These are phyloP conservation scores for Dasyurus viverrinus DNA, from an alignment of 2,113 vertebrate species.

Conservation along the genomic window DNA sequence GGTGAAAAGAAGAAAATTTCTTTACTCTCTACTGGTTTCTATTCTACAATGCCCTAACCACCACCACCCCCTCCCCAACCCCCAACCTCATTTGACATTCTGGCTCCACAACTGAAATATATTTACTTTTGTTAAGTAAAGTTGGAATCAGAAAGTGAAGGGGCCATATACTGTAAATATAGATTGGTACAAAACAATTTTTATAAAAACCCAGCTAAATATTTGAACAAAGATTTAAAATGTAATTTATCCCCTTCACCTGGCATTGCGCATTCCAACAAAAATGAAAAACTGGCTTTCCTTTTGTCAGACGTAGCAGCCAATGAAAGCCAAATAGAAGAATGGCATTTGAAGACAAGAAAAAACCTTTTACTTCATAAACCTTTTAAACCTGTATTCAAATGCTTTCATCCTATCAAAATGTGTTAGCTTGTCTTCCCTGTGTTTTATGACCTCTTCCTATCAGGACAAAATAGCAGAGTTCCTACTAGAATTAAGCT, in stretches of 20 bases:
- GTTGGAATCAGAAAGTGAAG: neutral
- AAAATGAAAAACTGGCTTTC: conserved; percentile 2
- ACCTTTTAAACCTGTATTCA: conserved; percentile 16
- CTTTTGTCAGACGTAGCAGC: neutral
- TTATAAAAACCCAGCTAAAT: neutral
- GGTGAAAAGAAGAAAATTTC: neutral
- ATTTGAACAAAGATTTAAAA: neutral
- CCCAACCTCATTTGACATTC: neutral
- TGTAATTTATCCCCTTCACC: neutral
- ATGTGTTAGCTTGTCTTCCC: neutral
- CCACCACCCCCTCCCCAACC: too few species aligned
- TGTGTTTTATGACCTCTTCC: neutral
- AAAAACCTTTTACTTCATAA: conserved; percentile 51
- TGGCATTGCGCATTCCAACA: neutral
- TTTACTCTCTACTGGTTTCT: neutral
- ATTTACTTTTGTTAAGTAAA: conserved; percentile 8
- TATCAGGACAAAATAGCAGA: neutral
- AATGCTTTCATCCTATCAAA: conserved; percentile 7
- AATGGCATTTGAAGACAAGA: neutral
- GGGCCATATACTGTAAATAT: neutral
- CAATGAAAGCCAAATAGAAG: neutral
- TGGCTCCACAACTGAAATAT: neutral
- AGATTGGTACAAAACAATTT: neutral
- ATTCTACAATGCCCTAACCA: neutral
- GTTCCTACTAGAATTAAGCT: neutral